phyloP scores from a whole-genome alignment of 2,888 invertebrate genomes.

The Leuctra nigra region DNA sequence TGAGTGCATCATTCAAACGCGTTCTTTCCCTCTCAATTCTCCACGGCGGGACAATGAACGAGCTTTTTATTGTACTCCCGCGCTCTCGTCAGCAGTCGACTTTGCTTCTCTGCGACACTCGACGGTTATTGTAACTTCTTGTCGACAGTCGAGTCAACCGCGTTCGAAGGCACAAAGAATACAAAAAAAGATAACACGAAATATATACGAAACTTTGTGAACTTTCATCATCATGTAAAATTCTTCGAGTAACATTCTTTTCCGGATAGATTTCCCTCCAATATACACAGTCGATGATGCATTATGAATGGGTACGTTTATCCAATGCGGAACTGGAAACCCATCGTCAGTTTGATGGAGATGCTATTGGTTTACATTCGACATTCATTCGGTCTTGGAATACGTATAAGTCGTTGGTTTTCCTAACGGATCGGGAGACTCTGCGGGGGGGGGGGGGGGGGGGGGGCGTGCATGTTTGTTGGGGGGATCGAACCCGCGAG shows the following conservation, averaged over 20 bases:
- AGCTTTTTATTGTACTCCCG: too few relatives aligned
- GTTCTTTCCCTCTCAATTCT: too few relatives aligned
- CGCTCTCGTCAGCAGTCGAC: too few relatives aligned
- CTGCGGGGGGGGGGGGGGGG: not conserved
- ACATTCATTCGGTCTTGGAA: slow-evolving; percentile 10
- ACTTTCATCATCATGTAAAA: slow-evolving; percentile 10
- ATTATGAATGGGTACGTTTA: slow-evolving; percentile 10
- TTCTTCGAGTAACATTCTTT: not conserved
- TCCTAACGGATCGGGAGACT: slow-evolving; percentile 1
- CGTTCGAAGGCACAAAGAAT: too few relatives aligned
- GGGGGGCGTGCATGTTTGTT: slow-evolving; percentile 15
- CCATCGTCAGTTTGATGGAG: slow-evolving; percentile 5
- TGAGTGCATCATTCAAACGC: too few relatives aligned
- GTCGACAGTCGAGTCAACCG: too few relatives aligned
- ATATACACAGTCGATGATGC: slow-evolving; percentile 5
- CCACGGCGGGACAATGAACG: too few relatives aligned
- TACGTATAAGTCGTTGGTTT: slow-evolving; percentile 11
- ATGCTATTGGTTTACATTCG: slow-evolving; percentile 5
- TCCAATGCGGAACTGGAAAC: not conserved
- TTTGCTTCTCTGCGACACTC: too few relatives aligned
- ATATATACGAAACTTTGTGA: not conserved
- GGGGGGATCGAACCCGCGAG: not conserved
- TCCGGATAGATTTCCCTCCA: slow-evolving; percentile 4
- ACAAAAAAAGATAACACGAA: too few relatives aligned
- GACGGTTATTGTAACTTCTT: too few relatives aligned